phyloP scores from a whole-genome alignment of 2,113 vertebrate species.

The Lanius ludovicianus region DNA sequence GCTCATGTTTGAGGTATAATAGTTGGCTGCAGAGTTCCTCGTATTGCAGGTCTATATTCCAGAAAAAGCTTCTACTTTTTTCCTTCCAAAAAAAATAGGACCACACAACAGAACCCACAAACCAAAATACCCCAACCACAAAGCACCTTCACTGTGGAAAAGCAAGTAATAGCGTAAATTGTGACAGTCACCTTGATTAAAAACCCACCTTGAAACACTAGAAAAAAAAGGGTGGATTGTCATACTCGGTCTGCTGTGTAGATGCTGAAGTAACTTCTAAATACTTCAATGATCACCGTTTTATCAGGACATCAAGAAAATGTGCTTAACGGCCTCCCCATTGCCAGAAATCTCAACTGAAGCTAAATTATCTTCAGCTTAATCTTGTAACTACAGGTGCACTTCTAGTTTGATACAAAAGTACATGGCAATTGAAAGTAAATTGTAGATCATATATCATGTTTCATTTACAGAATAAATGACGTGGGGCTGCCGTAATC shows the following conservation, averaged over 20 bases:
- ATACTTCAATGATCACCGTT: constrained; percentile 24
- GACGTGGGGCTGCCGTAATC: constrained; percentile 57
- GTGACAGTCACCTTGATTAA: background rate
- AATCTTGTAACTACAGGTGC: constrained; percentile 14
- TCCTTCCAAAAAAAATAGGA: background rate
- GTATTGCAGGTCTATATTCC: background rate
- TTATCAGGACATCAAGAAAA: constrained; percentile 52
- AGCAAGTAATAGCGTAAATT: constrained; percentile 5
- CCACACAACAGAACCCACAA: background rate
- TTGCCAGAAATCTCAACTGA: constrained; percentile 52
- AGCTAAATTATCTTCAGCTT: constrained; percentile 54
- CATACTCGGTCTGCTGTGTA: background rate
- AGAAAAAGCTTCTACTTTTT: background rate
- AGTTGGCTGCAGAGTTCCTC: background rate
- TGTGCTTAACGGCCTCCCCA: constrained; percentile 41
- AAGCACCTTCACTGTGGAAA: background rate
- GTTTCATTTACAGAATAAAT: constrained; percentile 46
- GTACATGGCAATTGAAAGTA: constrained; percentile 2
- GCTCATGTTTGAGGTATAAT: background rate
- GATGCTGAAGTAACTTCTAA: constrained; percentile 37
- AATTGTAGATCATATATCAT: constrained; percentile 38
- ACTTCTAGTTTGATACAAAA: constrained; percentile 41
- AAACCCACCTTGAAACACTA: constrained; percentile 5
- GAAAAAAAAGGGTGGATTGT: background rate
- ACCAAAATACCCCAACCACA: background rate